Percentiles rank a stretch among this genome's conserved stretches.
Conservation (phyloP, 2,888 invertebrate species). For the Orthonevra nobilis region DNA sequence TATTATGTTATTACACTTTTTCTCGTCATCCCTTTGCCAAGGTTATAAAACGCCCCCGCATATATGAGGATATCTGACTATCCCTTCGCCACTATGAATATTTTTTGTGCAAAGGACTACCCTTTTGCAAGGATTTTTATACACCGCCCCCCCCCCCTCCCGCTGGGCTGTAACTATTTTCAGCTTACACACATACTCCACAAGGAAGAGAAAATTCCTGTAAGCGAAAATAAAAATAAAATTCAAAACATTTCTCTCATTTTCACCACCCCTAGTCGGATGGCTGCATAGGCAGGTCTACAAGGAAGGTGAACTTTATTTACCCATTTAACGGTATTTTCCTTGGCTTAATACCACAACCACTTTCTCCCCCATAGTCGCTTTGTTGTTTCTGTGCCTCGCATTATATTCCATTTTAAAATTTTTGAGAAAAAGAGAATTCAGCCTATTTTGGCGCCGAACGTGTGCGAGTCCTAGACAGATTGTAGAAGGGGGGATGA, state of each 20-base stretch:
- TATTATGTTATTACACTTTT: slow-evolving; percentile 65
- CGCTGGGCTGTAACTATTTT: slow-evolving; percentile 63
- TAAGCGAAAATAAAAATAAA: slow-evolving; percentile 56
- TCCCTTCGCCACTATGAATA: slow-evolving; percentile 31
- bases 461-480: background rate
- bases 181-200: slow-evolving; percentile 35
- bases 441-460: slow-evolving; percentile 9
- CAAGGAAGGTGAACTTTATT: slow-evolving; percentile 50
- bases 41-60: slow-evolving; percentile 46
- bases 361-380: slow-evolving; percentile 7
- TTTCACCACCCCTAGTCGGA: slow-evolving; percentile 25
- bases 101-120: slow-evolving; percentile 19
- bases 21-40: background rate
- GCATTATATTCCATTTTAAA: slow-evolving; percentile 56
- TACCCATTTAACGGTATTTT: slow-evolving; percentile 64
- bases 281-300: background rate
- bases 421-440: slow-evolving; percentile 28
- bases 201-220: slow-evolving; percentile 4
- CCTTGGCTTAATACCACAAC: slow-evolving; percentile 55
- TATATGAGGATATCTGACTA: slow-evolving; percentile 44
- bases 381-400: slow-evolving; percentile 20
- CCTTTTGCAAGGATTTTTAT: no score
- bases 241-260: slow-evolving; percentile 60
- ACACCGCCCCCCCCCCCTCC: no score
- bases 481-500: background rate